Base-by-base conservation (phyloP, 1,140 invertebrate genomes). In the Drosophila prosaltans region DNA sequence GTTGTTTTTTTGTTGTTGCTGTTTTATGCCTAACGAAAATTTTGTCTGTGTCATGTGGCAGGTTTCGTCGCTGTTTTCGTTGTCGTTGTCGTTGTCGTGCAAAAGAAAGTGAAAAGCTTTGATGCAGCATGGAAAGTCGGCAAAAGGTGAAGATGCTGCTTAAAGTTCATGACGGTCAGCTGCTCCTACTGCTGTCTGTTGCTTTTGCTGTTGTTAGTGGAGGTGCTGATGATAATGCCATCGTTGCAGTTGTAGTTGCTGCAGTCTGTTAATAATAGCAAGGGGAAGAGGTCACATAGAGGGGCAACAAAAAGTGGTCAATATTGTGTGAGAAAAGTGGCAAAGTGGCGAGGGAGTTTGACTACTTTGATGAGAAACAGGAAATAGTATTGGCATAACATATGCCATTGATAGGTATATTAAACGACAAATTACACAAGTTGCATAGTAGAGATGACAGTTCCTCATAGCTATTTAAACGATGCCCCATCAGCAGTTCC, bases 91-190 rank as follows among this genome's bases (percentile, higher is more conserved):
- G 26, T 16, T 16, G 68, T 72, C 69, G 74, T 72, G 80, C 72
- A 80, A 88, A 78, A 80, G 84, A 86, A 88, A 86, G 79, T 86
- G 82, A 85, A 86, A 86, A 82, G 79, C 69, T 67, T 51, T 51
- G 2, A 51, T 51, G 24, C 59, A 77, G 69, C 79, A 72, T 85
- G 82, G 82, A 85, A 85, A 86, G 83, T 82, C 80, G 79, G 70
- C 83, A 88, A 88, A 72, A 88, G 83, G 83, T 88, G 83, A 86
- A 83, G 83, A 86, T 86, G 79, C 81, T 79, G 60, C 77, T 45
- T 41, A 69, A 64, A 48, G 81, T 86, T 85, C 81, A 85, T 72
- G 71, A 81, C 79, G 78, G 82, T 86, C 82, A 86, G 83, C 83
- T 76, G 72, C 57, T 58, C 21, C 21, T 55, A 59, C 32, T 30